Percentiles rank a stretch among this genome's conserved stretches.
These are phyloP conservation scores for Sarcophaga carnaria DNA, from an alignment of 2,888 invertebrate genomes.

Conservation along the genomic window DNA sequence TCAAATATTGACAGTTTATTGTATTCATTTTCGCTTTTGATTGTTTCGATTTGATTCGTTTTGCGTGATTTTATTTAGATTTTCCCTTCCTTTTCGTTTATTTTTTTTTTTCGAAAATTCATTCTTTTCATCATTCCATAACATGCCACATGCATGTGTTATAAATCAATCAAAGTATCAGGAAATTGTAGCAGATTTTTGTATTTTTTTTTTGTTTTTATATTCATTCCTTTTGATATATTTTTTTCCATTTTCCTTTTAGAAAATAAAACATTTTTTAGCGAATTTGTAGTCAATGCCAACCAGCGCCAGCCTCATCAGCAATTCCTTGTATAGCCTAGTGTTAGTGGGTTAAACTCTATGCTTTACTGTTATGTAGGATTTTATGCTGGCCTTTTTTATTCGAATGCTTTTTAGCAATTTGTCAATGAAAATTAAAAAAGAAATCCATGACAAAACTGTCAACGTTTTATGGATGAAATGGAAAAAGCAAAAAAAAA, in stretches of 20 bases:
- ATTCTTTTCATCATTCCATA: background rate
- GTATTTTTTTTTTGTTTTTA: background rate
- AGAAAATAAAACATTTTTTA: too few relatives aligned
- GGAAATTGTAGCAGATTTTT: slow-evolving; percentile 43
- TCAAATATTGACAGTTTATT: slow-evolving; percentile 60
- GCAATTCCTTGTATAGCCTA: too few relatives aligned
- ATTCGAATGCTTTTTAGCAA: slow-evolving; percentile 35
- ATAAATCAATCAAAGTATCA: slow-evolving; percentile 63
- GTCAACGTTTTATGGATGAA: slow-evolving; percentile 32
- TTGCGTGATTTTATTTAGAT: too few relatives aligned
- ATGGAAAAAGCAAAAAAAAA: background rate
- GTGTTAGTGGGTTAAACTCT: background rate
- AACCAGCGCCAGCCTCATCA: background rate
- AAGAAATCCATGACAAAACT: slow-evolving; percentile 42
- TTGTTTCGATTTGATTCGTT: slow-evolving; percentile 18
- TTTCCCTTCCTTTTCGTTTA: background rate
- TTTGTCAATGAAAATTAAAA: slow-evolving; percentile 50
- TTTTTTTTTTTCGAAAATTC: background rate
- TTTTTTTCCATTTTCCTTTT: too few relatives aligned
- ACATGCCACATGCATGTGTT: background rate
- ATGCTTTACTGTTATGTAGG: background rate
- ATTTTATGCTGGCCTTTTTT: slow-evolving; percentile 8
- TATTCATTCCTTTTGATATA: background rate
- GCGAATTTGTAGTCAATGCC: background rate
- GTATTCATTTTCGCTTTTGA: slow-evolving; percentile 20